Percentiles rank a stretch among this genome's conserved stretches.
Conservation (phyloP, 2,888 invertebrate genomes). For the Cryptophagus acutangulus region DNA sequence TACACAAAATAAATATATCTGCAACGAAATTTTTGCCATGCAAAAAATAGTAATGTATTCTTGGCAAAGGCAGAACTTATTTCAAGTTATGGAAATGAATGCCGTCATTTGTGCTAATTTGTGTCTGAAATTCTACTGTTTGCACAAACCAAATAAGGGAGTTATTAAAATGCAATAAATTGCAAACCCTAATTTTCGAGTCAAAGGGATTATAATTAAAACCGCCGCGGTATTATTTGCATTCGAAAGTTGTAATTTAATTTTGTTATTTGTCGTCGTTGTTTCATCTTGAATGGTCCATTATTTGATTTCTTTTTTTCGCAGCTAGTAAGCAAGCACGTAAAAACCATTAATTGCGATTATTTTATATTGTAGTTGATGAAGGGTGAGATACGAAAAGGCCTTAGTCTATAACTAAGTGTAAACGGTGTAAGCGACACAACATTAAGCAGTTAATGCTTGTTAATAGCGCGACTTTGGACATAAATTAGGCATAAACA, state of each 20-base stretch:
- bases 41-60: no score
- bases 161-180: slow-evolving; percentile 1
- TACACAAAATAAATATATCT: no score
- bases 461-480: slow-evolving; percentile 41
- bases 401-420: slow-evolving; percentile 29
- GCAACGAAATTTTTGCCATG: no score
- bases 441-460: slow-evolving; percentile 42
- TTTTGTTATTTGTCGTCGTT: not conserved
- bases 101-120: no score
- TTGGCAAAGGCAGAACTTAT: no score
- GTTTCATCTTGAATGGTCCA: not conserved
- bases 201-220: slow-evolving; percentile 1
- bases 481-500: slow-evolving; percentile 40
- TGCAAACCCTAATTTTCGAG: slow-evolving; percentile 1
- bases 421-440: slow-evolving; percentile 35
- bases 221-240: slow-evolving; percentile 2
- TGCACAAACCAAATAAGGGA: not conserved
- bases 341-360: slow-evolving; percentile 25
- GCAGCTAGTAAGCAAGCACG: slow-evolving; percentile 18
- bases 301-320: not conserved
- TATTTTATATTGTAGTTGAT: slow-evolving; percentile 22
- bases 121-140: not conserved
- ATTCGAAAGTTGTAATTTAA: slow-evolving; percentile 1
- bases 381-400: slow-evolving; percentile 20
- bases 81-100: no score